Base-by-base conservation (phyloP, 2,797 vertebrate species). In the Clarias pachynema region DNA sequence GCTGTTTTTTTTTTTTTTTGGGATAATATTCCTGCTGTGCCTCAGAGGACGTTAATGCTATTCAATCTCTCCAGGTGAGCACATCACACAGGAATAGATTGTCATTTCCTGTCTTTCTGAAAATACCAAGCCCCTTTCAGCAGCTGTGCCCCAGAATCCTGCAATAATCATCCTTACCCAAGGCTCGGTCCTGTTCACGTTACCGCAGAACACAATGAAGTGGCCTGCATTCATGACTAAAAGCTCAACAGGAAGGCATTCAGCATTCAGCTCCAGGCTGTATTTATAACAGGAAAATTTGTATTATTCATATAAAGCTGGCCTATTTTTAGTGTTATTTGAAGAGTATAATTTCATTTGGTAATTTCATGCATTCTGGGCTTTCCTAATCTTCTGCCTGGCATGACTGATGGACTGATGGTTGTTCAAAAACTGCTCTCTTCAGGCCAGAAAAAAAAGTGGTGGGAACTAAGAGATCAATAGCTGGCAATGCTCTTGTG, bases 21-120 rank as follows among this genome's bases (percentile, higher is more conserved):
- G 7, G 12, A 16, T 74, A 29, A 75, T 65, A 69, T 87, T 79
- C 78, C 56, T 80, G 31, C 75, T 40, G 62, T 59, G 83, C 66
- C 75, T 16, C 40, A 70, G 31, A 24, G 2, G 31, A 85, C n/a
- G 44, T 65, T 73, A 72, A 78, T 81, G 12, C 44, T 68, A 8
- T 80, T 31, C 66, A 65, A 57, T 26, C 69, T 87, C 87, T 75
- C 15, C 77, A 78, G 75, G 84, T 44, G 37, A 56, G 65, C 59
- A 40, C 75, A 63, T 79, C 70, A 62, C 60, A 73, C 65, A 83
- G 34, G 49, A 66, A 66, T 53, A 86, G 84, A 87, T 70, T 82
- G 79, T 63, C 78, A 82, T 84, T 86, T 86, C 73, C 81, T 44
- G 73, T 73, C 60, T 78, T 77, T 84, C 59, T 83, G 66, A 81